phyloP scores from a whole-genome alignment of 2,888 invertebrate species.

The Drosophila atroscutellata region DNA sequence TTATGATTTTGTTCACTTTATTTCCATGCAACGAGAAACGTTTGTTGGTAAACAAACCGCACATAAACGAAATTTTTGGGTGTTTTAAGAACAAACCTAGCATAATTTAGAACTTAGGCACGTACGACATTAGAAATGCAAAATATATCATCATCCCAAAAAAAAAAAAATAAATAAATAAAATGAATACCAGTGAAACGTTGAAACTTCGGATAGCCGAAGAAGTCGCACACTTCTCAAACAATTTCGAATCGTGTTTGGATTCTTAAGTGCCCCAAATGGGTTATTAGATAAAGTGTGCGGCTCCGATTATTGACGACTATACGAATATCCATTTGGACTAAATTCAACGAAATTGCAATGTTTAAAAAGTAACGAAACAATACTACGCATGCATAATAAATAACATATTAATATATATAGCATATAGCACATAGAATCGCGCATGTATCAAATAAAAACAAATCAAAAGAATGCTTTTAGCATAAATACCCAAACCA shows the following conservation, averaged over 20 bases:
- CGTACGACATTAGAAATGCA: slow-evolving; percentile 79
- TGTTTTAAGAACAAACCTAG: slow-evolving; percentile 53
- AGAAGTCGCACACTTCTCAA: slow-evolving; percentile 33
- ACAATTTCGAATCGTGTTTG: slow-evolving; percentile 33
- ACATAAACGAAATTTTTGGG: slow-evolving; percentile 44
- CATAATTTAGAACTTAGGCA: slow-evolving; percentile 75
- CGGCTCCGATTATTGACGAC: slow-evolving; percentile 26
- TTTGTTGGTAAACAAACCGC: slow-evolving; percentile 40
- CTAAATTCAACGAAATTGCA: slow-evolving; percentile 68
- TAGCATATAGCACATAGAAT: slow-evolving; percentile 73
- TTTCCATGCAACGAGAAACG: slow-evolving; percentile 50
- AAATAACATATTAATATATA: slow-evolving; percentile 16
- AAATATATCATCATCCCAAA: slow-evolving; percentile 62
- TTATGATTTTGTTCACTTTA: slow-evolving; percentile 26
- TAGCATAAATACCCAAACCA: slow-evolving; percentile 62
- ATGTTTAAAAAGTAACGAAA: slow-evolving; percentile 42
- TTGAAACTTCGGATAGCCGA: slow-evolving; percentile 50
- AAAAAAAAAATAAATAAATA: slow-evolving; percentile 31
- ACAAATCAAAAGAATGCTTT: slow-evolving; percentile 76
- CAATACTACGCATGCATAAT: slow-evolving; percentile 45
- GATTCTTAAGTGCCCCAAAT: slow-evolving; percentile 31
- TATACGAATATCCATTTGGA: slow-evolving; percentile 49
- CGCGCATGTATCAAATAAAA: slow-evolving; percentile 73
- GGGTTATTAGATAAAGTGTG: slow-evolving; percentile 11
- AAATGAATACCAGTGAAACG: slow-evolving; percentile 46